Base-by-base conservation (phyloP, 2,888 invertebrate species). In the Deilephila elpenor region DNA sequence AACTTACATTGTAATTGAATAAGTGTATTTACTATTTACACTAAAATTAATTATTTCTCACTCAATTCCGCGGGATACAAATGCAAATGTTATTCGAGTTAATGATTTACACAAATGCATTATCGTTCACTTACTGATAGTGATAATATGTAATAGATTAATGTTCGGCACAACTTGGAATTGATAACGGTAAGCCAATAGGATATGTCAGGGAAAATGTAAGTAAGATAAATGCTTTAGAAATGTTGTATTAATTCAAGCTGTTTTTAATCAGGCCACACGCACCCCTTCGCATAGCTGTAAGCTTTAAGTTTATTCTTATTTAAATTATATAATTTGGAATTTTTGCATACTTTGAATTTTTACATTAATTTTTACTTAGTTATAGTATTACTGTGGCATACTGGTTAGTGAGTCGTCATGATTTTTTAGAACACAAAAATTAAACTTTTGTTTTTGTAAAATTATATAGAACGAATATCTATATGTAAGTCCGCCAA, bases 81-180 rank as follows among this genome's bases (percentile, higher is more conserved):
- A 67, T 67, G 67, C 51, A 67, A 67, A 67, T 67, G 51, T 67
- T 51, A 25, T 51, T 51, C 25, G 44, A 67, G 51, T 67, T 67
- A 67, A 67, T 67, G 67, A 67, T 67, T 67, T 67, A 67, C 67
- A 67, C 67, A 67, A 67, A 67, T 51, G 67, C 67, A 67, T 67
- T 67, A 67, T 67, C 67, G 25, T 67, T 67, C 67, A 67, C 67
- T 67, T 29, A 67, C 67, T 51, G 67, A 67, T 67, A 67, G 44
- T 44, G 64, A 67, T 64, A 64, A 64, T 67, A 67, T 67, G 67
- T 67, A 67, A 67, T 17, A 67, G 67, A 67, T 67, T 67, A 67
- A 67, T 67, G 67, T 67, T 51, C 51, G 25, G 67, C 17, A 51
- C 67, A 14, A 44, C 44, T 51, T 67, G 44, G 17, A 67, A 51